Percentiles rank a stretch among this genome's conserved stretches.
phyloP scores from a whole-genome alignment of 2,888 invertebrate genomes.

The Andrena fulva region DNA sequence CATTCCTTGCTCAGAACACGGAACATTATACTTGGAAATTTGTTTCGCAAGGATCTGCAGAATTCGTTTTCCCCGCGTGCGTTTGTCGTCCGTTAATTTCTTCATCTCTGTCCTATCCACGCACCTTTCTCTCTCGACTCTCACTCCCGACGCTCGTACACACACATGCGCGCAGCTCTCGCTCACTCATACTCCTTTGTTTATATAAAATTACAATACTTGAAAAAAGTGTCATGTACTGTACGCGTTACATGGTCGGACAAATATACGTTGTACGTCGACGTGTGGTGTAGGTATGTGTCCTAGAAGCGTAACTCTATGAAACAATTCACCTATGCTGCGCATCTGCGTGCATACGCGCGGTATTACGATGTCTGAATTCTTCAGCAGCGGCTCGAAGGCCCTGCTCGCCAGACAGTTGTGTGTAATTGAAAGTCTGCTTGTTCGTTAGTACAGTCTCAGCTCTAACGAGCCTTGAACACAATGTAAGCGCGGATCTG shows the following conservation, averaged over 20 bases:
- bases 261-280: constrained; percentile 45
- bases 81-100: constrained; percentile 23
- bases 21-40: constrained; percentile 58
- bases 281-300: constrained; percentile 33
- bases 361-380: constrained; percentile 20
- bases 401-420: constrained; percentile 28
- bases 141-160: constrained; percentile 25
- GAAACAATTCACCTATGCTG: constrained; percentile 48
- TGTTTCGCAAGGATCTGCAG: constrained; percentile 31
- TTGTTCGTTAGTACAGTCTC: constrained; percentile 54
- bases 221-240: constrained; percentile 76
- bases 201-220: constrained; percentile 80
- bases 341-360: constrained; percentile 26
- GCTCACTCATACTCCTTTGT: constrained; percentile 55
- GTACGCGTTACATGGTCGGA: constrained; percentile 61
- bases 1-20: constrained; percentile 68
- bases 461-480: constrained; percentile 61
- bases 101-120: constrained; percentile 29
- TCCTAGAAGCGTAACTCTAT: constrained; percentile 58
- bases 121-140: neutral
- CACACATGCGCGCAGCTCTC: constrained; percentile 46
- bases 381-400: constrained; percentile 36
- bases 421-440: constrained; percentile 46
- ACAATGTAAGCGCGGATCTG: constrained; percentile 50
- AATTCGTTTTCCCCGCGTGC: constrained; percentile 7